Percentiles rank a stretch among this genome's conserved stretches.
These are phyloP conservation scores for Plagodis dolabraria DNA, from an alignment of 2,888 invertebrate genomes.

Conservation along the genomic window DNA sequence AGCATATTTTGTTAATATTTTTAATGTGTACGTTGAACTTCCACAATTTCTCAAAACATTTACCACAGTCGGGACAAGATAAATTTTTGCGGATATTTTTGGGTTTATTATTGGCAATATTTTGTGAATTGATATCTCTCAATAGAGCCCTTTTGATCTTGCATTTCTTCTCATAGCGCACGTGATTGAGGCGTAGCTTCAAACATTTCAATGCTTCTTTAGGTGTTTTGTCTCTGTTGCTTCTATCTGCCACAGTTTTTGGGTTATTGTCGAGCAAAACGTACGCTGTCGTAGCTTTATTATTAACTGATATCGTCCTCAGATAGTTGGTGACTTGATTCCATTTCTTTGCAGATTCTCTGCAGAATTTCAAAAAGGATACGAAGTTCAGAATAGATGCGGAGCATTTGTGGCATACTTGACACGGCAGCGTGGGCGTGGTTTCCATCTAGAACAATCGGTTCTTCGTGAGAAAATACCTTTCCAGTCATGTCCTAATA, in stretches of 20 bases:
- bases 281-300: conserved; percentile 47
- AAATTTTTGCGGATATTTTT: conserved; percentile 4
- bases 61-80: conserved; percentile 51
- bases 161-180: neutral
- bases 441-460: conserved; percentile 66
- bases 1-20: conserved; percentile 47
- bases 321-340: conserved; percentile 43
- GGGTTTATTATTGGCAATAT: neutral
- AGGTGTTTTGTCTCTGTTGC: conserved; percentile 29
- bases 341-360: conserved; percentile 53
- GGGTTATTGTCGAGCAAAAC: conserved; percentile 40
- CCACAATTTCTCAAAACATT: conserved; percentile 33
- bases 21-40: conserved; percentile 52
- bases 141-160: conserved; percentile 3
- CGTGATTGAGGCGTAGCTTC: conserved; percentile 25
- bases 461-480: conserved; percentile 13
- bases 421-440: conserved; percentile 49
- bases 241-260: conserved; percentile 34
- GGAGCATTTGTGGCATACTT: conserved; percentile 51
- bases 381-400: conserved; percentile 40
- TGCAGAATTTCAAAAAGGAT: conserved; percentile 52
- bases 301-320: conserved; percentile 25
- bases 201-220: conserved; percentile 38
- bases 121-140: neutral
- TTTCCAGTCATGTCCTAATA: conserved; percentile 31